Conservation (phyloP, 2,797 vertebrate species). For the Poliocrania exsul region DNA sequence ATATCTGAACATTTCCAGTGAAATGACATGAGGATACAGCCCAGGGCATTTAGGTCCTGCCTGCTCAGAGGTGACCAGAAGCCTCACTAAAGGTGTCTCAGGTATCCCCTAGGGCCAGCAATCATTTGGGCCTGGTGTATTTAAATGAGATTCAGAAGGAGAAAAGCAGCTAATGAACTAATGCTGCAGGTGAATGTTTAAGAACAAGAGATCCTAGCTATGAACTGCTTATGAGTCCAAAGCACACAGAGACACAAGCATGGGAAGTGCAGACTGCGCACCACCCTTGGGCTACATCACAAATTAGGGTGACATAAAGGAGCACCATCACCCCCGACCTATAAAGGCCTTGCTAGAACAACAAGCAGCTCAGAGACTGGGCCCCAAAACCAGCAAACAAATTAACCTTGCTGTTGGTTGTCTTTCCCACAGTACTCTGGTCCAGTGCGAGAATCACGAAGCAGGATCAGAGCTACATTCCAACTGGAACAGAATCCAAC, state of each 20-base stretch:
- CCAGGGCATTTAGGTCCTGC: neutral
- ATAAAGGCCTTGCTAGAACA: neutral
- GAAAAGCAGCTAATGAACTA: neutral
- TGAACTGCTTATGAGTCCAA: neutral
- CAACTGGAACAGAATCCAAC: neutral
- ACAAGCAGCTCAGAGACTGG: neutral
- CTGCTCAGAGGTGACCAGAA: neutral
- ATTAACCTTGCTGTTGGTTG: fast-evolving
- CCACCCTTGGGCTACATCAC: neutral
- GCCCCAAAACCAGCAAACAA: neutral
- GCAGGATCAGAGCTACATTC: neutral
- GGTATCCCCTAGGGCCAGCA: neutral
- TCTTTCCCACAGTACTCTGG: neutral
- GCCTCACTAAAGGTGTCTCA: neutral
- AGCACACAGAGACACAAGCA: neutral
- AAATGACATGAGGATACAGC: neutral
- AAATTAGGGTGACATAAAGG: neutral
- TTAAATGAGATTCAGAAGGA: neutral
- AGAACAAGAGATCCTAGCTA: neutral
- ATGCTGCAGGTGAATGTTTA: neutral
- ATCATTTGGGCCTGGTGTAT: neutral
- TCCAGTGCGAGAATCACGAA: neutral
- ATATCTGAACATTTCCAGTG: neutral
- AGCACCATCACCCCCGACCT: neutral
- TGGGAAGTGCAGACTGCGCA: fast-evolving